Conservation (phyloP, 2,113 vertebrate species). For the Rhinolophus sinicus region DNA sequence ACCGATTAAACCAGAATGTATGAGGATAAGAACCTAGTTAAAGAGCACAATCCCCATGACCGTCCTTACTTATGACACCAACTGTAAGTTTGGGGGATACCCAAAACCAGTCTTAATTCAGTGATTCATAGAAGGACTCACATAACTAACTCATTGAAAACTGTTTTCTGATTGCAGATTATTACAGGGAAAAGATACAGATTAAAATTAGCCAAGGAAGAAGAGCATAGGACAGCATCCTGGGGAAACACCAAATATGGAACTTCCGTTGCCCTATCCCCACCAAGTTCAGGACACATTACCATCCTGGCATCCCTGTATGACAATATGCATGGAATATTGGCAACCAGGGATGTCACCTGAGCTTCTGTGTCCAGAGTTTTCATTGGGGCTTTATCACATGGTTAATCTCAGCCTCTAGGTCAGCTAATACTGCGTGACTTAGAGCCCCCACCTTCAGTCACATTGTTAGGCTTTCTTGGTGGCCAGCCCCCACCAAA, state of each 20-base stretch:
- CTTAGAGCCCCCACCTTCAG: not conserved
- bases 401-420: not conserved
- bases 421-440: not conserved
- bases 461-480: not conserved
- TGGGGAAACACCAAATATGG: not conserved
- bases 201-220: not conserved
- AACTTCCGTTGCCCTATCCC: not conserved
- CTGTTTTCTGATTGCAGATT: not conserved
- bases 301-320: not conserved
- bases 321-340: not conserved
- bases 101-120: not conserved
- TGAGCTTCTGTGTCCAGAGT: not conserved
- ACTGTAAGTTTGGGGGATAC: not conserved
- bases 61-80: not conserved
- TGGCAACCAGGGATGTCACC: not conserved
- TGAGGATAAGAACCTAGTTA: not conserved
- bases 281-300: not conserved
- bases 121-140: not conserved
- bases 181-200: not conserved
- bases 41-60: not conserved
- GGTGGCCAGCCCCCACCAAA: not conserved
- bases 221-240: not conserved
- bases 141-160: not conserved
- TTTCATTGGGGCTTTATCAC: not conserved
- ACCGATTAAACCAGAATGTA: not conserved